Percentiles rank a stretch among this genome's conserved stretches.
These are phyloP conservation scores for Drosophila erecta DNA, from an alignment of 1,140 invertebrate species.

Conservation along the genomic window DNA sequence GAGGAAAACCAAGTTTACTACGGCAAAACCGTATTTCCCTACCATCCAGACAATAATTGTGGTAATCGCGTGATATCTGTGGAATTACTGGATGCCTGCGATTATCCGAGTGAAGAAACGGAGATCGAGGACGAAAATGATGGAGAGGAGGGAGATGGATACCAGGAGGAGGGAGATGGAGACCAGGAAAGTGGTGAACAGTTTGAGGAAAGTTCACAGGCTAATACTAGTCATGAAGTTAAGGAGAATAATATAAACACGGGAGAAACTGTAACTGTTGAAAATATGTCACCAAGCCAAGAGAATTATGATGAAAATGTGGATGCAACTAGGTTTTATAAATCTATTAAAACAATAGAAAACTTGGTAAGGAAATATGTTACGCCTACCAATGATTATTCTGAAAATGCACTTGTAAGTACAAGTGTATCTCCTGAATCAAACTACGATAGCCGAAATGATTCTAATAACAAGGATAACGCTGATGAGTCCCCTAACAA, in stretches of 20 bases:
- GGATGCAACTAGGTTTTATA: not conserved
- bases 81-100: conserved; percentile 70
- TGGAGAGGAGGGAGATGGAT: not conserved
- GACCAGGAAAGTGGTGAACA: not conserved
- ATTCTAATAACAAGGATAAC: not conserved
- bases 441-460: not conserved
- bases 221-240: not conserved
- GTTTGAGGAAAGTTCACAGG: not conserved
- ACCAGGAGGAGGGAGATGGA: not conserved
- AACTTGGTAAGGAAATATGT: not conserved
- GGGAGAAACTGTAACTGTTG: not conserved
- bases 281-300: not conserved
- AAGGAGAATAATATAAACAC: not conserved
- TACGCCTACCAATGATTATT: not conserved
- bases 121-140: conserved; percentile 17
- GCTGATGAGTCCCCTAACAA: not conserved
- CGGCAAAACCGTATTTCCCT: conserved; percentile 73
- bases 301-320: not conserved
- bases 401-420: not conserved
- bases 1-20: conserved; percentile 69
- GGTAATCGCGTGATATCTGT: conserved; percentile 77
- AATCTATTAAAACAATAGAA: not conserved
- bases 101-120: conserved; percentile 40
- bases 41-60: conserved; percentile 80
- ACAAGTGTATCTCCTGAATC: not conserved